Conservation (phyloP, 2,797 vertebrate species). For the Chrysolophus pictus region DNA sequence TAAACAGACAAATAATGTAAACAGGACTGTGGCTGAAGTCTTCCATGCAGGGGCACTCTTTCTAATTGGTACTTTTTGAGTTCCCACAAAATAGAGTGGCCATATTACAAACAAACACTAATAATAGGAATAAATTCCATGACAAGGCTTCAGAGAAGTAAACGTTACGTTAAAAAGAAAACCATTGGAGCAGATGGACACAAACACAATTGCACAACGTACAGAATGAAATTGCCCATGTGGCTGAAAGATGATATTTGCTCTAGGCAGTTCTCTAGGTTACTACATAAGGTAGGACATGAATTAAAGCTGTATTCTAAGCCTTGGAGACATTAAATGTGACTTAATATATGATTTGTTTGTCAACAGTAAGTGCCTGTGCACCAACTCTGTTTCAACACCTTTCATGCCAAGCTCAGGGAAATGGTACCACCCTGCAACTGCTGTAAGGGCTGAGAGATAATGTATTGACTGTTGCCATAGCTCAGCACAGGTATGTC, state of each 20-base stretch:
- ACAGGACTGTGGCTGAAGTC: not conserved
- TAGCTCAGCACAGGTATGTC: not conserved
- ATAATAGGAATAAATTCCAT: not conserved
- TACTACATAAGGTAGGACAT: slow-evolving; percentile 25
- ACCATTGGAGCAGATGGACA: not conserved
- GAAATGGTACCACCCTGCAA: not conserved
- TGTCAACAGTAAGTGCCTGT: not conserved
- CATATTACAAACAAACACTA: not conserved
- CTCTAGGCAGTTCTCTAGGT: slow-evolving; percentile 41
- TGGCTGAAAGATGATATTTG: slow-evolving; percentile 2
- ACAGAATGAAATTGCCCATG: not conserved
- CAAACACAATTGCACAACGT: rapidly evolving
- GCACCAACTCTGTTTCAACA: not conserved
- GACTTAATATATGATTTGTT: not conserved
- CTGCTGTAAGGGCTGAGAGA: not conserved
- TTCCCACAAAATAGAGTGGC: not conserved
- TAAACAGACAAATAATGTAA: not conserved
- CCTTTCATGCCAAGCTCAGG: not conserved
- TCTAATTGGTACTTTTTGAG: not conserved
- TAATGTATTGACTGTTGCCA: not conserved
- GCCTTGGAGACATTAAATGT: slow-evolving; percentile 35
- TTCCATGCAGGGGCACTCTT: not conserved
- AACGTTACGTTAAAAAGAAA: not conserved
- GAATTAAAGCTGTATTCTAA: slow-evolving; percentile 34
- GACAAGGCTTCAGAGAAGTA: not conserved